Evolutionary conservation across 2,888 invertebrate genomes (phyloP).

Genomic region (Opisthograptis luteolata): DNA sequence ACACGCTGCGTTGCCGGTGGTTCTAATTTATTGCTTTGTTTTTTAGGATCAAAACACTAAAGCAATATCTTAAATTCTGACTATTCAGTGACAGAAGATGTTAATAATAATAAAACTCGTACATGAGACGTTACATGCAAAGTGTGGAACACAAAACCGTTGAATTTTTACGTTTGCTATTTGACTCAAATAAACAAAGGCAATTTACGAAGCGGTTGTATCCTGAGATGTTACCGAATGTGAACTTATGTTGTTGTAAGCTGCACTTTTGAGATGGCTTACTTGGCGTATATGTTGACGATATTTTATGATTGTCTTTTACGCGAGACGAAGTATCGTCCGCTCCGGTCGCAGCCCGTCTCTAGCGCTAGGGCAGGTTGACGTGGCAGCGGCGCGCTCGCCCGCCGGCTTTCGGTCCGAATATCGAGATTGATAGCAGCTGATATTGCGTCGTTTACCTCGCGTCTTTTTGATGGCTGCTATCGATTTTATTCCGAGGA

Average conservation of each 20-base stretch:
- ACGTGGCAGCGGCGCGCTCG: constrained; percentile 8
- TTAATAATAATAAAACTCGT: too few relatives aligned
- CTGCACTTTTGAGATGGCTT: too few relatives aligned
- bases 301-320: too few relatives aligned
- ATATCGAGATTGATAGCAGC: constrained; percentile 29
- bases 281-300: too few relatives aligned
- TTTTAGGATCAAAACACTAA: neutral
- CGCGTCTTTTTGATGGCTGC: constrained; percentile 20
- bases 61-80: too few relatives aligned
- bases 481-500: neutral
- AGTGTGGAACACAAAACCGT: neutral
- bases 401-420: constrained; percentile 11
- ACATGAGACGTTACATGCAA: too few relatives aligned
- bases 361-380: constrained; percentile 9
- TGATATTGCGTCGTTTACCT: constrained; percentile 27
- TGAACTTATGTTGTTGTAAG: too few relatives aligned
- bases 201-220: too few relatives aligned
- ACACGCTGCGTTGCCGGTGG: constrained; percentile 12
- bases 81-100: too few relatives aligned
- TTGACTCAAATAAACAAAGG: too few relatives aligned
- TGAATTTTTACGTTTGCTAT: constrained; percentile 14
- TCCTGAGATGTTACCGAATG: too few relatives aligned
- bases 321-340: too few relatives aligned
- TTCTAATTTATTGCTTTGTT: constrained; percentile 8
- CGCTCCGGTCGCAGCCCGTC: neutral